These are phyloP conservation scores for Pavo muticus DNA, from an alignment of 2,113 vertebrate species.

Conservation along the genomic window DNA sequence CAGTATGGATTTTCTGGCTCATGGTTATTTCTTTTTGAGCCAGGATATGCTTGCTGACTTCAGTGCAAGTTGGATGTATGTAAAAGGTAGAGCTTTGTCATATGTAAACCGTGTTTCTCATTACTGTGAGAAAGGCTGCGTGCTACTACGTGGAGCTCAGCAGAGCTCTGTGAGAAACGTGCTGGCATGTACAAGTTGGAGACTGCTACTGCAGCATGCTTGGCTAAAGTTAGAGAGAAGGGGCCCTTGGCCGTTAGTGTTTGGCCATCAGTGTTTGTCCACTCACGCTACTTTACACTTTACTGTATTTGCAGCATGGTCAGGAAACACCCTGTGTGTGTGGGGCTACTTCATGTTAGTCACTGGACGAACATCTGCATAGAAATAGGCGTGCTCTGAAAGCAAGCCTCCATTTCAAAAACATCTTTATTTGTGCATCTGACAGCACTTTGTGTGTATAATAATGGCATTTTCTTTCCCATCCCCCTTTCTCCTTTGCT, in stretches of 20 bases:
- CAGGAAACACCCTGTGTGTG: neutral
- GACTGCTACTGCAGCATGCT: accelerated
- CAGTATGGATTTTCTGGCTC: neutral
- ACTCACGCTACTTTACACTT: neutral
- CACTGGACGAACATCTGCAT: neutral
- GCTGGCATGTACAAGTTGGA: neutral
- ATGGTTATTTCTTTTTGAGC: neutral
- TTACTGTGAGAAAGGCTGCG: neutral
- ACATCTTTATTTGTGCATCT: slow-evolving; percentile 10
- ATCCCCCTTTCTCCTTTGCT: slow-evolving; percentile 72
- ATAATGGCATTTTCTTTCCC: slow-evolving; percentile 69
- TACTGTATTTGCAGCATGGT: neutral
- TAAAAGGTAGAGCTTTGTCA: neutral
- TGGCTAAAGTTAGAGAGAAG: neutral
- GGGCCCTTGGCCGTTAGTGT: neutral
- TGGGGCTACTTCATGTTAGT: neutral
- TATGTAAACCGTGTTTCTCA: neutral
- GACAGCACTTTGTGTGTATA: slow-evolving; percentile 56
- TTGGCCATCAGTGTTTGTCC: neutral
- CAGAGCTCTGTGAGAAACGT: neutral
- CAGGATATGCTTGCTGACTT: neutral
- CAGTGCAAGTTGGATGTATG: neutral
- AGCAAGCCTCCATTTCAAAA: neutral
- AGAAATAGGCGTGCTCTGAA: neutral
- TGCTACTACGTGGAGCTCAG: neutral